Percentiles rank a stretch among this genome's conserved stretches.
Evolutionary conservation across 2,888 invertebrate species (phyloP).

Genomic region (Eretmocerus hayati): DNA sequence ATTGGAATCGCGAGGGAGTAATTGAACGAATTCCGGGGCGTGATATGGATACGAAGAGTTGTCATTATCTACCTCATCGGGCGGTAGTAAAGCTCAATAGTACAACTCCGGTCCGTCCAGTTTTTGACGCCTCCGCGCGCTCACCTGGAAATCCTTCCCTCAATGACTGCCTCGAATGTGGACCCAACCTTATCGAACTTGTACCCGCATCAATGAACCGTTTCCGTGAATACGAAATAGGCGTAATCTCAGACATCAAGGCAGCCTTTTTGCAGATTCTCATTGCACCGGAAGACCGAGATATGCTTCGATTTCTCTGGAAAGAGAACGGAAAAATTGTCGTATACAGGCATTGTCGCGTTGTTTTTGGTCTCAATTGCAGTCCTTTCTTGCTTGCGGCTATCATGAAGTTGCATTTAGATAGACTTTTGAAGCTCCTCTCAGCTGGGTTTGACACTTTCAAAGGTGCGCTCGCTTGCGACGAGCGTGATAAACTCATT

Average conservation of each 20-base stretch:
- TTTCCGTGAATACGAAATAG: constrained; percentile 20
- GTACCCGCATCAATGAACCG: constrained; percentile 19
- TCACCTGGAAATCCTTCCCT: constrained; percentile 24
- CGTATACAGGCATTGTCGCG: constrained; percentile 21
- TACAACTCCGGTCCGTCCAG: constrained; percentile 25
- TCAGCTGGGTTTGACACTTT: too few species aligned
- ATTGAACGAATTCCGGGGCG: neutral
- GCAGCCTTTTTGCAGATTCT: constrained; percentile 24
- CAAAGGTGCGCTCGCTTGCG: too few species aligned
- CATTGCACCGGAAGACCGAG: constrained; percentile 18
- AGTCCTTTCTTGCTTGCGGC: constrained; percentile 27
- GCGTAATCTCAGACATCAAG: constrained; percentile 21
- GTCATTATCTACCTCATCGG: constrained; percentile 21
- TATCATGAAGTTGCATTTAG: constrained; percentile 14
- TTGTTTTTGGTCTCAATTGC: constrained; percentile 27
- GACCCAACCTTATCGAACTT: constrained; percentile 24
- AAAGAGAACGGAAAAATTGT: neutral
- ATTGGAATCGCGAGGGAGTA: neutral
- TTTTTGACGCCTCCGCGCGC: constrained; percentile 29
- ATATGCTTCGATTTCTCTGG: constrained; percentile 10
- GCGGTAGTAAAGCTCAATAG: constrained; percentile 19
- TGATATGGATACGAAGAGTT: neutral
- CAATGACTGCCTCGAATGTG: constrained; percentile 26
- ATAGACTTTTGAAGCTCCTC: too few species aligned
- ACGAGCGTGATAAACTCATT: too few species aligned